Percentiles rank a stretch among this genome's conserved stretches.
Evolutionary conservation across 2,888 invertebrate species (phyloP).

Genomic region (Tipula confusa): DNA sequence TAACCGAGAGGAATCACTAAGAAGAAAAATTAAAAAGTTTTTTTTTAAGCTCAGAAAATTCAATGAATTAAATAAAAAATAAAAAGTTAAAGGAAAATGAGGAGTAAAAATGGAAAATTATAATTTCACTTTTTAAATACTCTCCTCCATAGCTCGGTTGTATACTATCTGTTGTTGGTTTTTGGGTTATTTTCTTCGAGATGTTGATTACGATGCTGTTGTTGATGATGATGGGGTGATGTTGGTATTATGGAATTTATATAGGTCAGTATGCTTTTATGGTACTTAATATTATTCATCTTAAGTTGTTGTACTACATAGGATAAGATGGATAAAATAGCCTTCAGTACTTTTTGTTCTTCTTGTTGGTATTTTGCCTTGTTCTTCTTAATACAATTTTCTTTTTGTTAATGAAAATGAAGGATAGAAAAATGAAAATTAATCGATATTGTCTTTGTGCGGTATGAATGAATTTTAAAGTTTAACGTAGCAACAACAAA

Average conservation of each 20-base stretch:
- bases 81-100: not conserved
- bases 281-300: not conserved
- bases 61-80: conserved; percentile 25
- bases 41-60: conserved; percentile 1
- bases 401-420: not conserved
- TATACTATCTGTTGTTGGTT: not conserved
- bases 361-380: not conserved
- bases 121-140: conserved; percentile 25
- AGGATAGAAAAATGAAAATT: not conserved
- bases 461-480: conserved; percentile 25
- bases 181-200: conserved; percentile 1
- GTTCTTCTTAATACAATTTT: not conserved
- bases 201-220: not conserved
- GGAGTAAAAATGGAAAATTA: conserved; percentile 20
- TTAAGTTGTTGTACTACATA: not conserved
- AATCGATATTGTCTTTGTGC: not conserved
- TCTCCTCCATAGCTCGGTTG: conserved; percentile 8
- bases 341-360: not conserved
- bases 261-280: conserved; percentile 9
- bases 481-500: not conserved
- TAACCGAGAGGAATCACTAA: not conserved
- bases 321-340: not conserved
- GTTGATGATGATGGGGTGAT: not conserved
- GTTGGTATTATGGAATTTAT: not conserved
- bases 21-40: conserved; percentile 12